Base-by-base conservation (phyloP, 2,888 invertebrate genomes). In the Dusona sp. region DNA sequence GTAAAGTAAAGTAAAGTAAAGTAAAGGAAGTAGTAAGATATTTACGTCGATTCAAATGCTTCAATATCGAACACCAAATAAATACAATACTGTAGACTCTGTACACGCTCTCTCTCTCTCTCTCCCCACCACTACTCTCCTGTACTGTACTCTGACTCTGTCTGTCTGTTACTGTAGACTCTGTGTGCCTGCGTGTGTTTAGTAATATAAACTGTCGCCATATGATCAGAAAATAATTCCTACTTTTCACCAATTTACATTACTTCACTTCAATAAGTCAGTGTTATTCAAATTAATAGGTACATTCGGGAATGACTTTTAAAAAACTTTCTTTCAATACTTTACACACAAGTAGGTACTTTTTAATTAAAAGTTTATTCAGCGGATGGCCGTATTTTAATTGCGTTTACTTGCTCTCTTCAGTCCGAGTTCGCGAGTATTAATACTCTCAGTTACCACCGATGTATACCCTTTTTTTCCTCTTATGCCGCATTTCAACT, bases 351-450 rank as follows among this genome's bases (percentile, higher is more conserved):
- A 54, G 11, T 54, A 29, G 48, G n/a, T 64, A 33, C 64, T 67
- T 36, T 22, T 78, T 78, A 45, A 65, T 65, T 67, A 78, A 51
- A 65, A 78, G 48, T 78, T 51, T n/a, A 51, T 65, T 45, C n/a
- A 65, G 33, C 65, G 45, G 8, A 51, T 51, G 64, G 36, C 25
- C 67, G 16, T 45, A 78, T 78, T 48, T 78, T 51, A 65, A 48
- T 78, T 78, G 36, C 77, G 16, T 36, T n/a, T 67, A 78, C 48
- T 65, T 22, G 36, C 51, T 51, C 72, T 45, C 57, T 13, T 51
- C 51, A 42, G 25, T 83, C 72, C 29, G 13, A 61, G 38, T 29
- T 64, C 51, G 19, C 65, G 42, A 72, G 61, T 78, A 48, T 72
- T 83, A 29, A 22, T 65, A 48, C 42, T 51, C 48, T 65, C 48